Evolutionary conservation across 2,797 vertebrate species (phyloP), one percentile per base, ranked within the genome.

Genomic region (Brachymystax lenok): DNA sequence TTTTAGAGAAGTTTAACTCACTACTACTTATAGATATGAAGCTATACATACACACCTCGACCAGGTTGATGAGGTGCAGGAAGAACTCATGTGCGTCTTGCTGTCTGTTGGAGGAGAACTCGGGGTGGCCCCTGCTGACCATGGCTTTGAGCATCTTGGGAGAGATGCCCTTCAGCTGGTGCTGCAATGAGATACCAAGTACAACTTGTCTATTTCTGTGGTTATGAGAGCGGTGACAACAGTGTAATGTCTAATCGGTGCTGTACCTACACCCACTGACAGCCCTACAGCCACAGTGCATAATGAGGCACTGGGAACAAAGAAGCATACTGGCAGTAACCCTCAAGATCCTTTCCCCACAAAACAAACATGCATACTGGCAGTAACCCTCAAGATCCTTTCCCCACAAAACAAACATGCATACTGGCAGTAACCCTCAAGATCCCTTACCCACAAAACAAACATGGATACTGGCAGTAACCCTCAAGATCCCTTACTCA

Each of bases 51-150:
- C 95, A 92, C 83, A 99, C 98, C 95, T 99, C 97, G 73, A 98
- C 96, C 35, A 96, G 90, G 88, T 96, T 98, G 87, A 99, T 94
- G 67, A 99, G 84, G 83, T 99, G 97, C 80, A 97, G 77, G 79
- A 99, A 93, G 88, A 99, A 97, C 79, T 99, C 97, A 0, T 97
- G 96, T 24, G 96, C 96, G 0, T 99, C 98, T 82, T 99, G 98
- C 83, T 99, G 98, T 86, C 98, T 94, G 27, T 93, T 98, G n/a
- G 98, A 99, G 51, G 96, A 98, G 90, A 99, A 99, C 88, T 99
- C 98, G 0, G 95, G 94, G 82, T 99, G 97, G 52, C 94, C 97
- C 89, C 95, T 96, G 88, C 97, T 97, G 82, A 97, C 94, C 79
- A 98, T 92, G 63, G 96, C 90, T 83, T 99, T 99, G 82, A 99